A percentile compares a stretch with the other conserved stretches of the same genome.
Evolutionary conservation across 30 jellyfish, hydroid and myxozoan species (phyloP).

Genomic region (Chrysaora quinquecirrha): DNA sequence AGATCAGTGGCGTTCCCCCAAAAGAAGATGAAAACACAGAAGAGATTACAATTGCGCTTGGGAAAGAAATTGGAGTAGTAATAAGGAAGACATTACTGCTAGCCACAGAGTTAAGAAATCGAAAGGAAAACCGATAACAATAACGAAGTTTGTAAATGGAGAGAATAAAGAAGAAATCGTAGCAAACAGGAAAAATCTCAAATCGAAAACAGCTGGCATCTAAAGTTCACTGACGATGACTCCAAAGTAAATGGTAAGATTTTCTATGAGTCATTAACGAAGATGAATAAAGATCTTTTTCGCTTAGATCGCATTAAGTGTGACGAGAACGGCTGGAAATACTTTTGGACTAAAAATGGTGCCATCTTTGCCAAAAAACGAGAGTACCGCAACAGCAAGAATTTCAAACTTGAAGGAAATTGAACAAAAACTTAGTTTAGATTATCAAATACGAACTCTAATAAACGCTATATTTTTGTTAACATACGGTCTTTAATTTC

Average conservation of each 20-base stretch:
- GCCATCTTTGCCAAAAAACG: not conserved
- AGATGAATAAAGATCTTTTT: not conserved
- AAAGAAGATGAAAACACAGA: conserved; percentile 4
- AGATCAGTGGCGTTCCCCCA: conserved; percentile 4
- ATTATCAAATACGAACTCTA: not conserved
- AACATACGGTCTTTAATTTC: not conserved
- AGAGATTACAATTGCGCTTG: not conserved
- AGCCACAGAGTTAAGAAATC: not conserved
- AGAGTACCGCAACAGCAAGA: not conserved
- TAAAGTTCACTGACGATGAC: not conserved
- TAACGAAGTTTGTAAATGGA: not conserved
- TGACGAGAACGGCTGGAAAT: not conserved
- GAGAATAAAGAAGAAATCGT: not conserved
- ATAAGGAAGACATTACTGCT: not conserved
- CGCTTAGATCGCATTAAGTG: not conserved
- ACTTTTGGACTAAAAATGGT: not conserved
- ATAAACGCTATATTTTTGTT: not conserved
- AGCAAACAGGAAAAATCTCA: not conserved
- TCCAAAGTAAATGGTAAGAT: not conserved
- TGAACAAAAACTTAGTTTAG: not conserved
- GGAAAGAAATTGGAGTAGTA: not conserved
- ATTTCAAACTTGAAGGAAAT: not conserved
- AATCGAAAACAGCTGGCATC: not conserved
- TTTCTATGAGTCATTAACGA: not conserved
- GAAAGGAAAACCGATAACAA: not conserved